phyloP scores from a whole-genome alignment of 1,140 invertebrate genomes.

The Mizuhopecten yessoensis region DNA sequence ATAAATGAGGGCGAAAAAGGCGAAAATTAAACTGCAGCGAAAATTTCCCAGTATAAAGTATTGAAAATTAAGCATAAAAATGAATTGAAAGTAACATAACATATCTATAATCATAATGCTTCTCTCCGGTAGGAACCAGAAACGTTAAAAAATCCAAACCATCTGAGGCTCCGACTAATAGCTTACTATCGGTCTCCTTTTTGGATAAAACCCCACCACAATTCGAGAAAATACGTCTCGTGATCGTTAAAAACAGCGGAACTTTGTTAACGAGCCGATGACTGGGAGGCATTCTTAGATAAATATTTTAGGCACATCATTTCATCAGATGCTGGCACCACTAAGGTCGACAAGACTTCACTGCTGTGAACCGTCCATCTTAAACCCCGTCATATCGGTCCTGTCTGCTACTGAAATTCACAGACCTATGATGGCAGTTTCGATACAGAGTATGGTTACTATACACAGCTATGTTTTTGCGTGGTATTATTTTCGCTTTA shows the following conservation, averaged over 20 bases:
- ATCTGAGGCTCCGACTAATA: no score
- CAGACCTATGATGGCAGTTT: neutral
- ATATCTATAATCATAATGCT: no score
- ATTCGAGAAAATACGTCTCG: neutral
- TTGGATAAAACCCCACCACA: neutral
- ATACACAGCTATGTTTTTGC: neutral
- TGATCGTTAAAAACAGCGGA: neutral
- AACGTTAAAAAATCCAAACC: no score
- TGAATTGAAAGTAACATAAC: no score
- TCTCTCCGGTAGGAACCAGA: no score
- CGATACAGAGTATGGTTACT: neutral
- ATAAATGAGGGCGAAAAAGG: no score
- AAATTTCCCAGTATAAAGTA: no score
- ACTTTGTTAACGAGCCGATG: neutral
- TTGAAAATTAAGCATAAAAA: no score
- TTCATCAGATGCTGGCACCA: neutral
- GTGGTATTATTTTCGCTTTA: neutral
- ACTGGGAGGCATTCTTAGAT: neutral
- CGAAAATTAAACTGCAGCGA: no score
- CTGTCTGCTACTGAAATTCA: neutral
- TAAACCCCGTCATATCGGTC: neutral
- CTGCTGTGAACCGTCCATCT: neutral
- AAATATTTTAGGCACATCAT: neutral
- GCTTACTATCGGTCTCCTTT: no score
- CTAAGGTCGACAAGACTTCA: neutral